These are phyloP conservation scores for Esox masquinongy DNA, from an alignment of 2,797 vertebrate species.

Conservation along the genomic window DNA sequence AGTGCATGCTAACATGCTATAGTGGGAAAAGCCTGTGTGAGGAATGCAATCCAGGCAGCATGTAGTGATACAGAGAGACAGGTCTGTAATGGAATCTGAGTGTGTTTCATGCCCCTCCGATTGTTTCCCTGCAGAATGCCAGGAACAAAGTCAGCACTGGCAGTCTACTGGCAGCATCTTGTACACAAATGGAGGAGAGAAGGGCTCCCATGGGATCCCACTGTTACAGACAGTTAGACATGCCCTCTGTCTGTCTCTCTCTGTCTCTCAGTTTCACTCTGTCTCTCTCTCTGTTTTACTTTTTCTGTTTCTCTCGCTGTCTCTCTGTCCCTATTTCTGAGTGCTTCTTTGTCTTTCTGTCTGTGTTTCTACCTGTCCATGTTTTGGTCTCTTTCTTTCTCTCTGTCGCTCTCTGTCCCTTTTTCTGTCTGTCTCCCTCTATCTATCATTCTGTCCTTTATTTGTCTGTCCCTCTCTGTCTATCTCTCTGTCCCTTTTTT, in stretches of 20 bases:
- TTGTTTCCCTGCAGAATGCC: conserved; percentile 62
- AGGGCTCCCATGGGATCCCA: conserved; percentile 61
- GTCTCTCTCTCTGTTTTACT: no score
- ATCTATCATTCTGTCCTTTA: no score
- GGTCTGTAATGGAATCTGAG: conserved; percentile 64
- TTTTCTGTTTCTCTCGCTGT: no score
- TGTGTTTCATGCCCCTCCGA: conserved; percentile 60
- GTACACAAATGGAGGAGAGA: conserved; percentile 57
- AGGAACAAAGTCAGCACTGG: conserved; percentile 62
- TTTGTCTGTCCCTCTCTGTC: no score
- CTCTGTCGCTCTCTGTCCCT: no score
- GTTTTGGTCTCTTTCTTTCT: no score
- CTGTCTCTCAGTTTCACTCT: not conserved
- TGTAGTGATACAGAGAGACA: conserved; percentile 26
- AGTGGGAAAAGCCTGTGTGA: not conserved
- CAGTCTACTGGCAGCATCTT: conserved; percentile 60
- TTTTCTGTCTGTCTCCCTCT: no score
- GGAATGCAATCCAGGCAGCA: conserved; percentile 33
- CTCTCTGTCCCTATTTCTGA: no score
- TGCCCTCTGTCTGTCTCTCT: not conserved
- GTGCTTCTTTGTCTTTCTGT: no score
- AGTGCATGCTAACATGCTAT: not conserved
- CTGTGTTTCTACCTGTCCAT: no score
- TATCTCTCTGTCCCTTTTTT: no score
- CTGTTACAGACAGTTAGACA: conserved; percentile 8